A percentile compares a stretch with the other conserved stretches of the same genome.
Evolutionary conservation across 2,113 vertebrate species (phyloP).

Genomic region (Paradoxurus hermaphroditus): DNA sequence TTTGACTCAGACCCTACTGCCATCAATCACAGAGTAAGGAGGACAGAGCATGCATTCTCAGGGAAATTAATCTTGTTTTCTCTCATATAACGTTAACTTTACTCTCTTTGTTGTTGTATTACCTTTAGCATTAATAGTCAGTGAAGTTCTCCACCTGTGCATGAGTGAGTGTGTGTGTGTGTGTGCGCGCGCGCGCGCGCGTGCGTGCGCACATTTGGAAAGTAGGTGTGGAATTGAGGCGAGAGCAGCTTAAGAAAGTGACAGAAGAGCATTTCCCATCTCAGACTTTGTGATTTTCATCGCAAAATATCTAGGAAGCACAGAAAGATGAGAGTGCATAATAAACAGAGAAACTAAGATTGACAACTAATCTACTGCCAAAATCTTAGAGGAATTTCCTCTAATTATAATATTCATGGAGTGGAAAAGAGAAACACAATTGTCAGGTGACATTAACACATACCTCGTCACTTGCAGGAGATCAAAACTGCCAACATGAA

Average conservation of each 20-base stretch:
- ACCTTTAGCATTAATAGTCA: background rate
- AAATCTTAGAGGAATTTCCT: constrained; percentile 60
- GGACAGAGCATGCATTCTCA: background rate
- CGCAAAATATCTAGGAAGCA: constrained; percentile 51
- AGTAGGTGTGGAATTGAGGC: background rate
- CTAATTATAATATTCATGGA: constrained; percentile 69
- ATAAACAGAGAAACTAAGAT: constrained; percentile 55
- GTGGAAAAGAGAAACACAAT: constrained; percentile 66
- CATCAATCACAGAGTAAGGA: background rate
- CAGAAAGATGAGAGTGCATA: constrained; percentile 22
- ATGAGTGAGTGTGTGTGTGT: background rate
- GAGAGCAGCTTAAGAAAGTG: background rate
- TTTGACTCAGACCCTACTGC: background rate
- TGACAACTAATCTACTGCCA: constrained; percentile 60
- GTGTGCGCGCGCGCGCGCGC: fast-evolving
- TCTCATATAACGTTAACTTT: background rate
- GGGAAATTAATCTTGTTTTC: background rate
- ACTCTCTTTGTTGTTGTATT: background rate
- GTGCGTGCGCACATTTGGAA: background rate
- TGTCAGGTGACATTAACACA: constrained; percentile 70
- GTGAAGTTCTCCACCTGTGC: background rate
- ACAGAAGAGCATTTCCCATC: background rate
- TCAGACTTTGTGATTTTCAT: constrained; percentile 44
- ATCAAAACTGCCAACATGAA: constrained; percentile 50
- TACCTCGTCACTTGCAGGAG: constrained; percentile 42